Conservation (phyloP, 2,888 invertebrate genomes). For the Zele albiditarsus region DNA sequence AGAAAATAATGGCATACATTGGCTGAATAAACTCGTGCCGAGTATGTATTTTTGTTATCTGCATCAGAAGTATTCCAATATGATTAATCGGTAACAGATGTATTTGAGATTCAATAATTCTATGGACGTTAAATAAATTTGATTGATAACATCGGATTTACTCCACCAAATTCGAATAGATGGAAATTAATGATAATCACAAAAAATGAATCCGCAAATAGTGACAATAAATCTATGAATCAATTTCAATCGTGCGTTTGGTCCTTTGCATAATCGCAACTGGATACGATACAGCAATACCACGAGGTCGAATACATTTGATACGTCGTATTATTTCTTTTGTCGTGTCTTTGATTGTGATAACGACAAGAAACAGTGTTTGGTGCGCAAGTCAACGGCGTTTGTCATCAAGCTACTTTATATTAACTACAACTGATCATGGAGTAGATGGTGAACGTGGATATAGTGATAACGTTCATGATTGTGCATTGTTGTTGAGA, state of each 20-base stretch:
- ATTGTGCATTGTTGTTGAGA: neutral
- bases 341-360: constrained; percentile 28
- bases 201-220: neutral
- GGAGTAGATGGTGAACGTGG: neutral
- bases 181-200: neutral
- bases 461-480: neutral
- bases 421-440: constrained; percentile 12
- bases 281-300: neutral
- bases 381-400: neutral
- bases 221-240: neutral
- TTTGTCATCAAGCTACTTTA: neutral
- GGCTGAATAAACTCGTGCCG: neutral
- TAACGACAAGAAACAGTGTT: constrained; percentile 12
- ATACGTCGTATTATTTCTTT: constrained; percentile 17
- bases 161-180: neutral
- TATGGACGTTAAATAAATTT: neutral
- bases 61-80: neutral
- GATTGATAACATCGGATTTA: neutral
- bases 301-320: neutral
- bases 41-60: neutral
- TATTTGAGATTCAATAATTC: neutral
- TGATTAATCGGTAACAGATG: neutral
- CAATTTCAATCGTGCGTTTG: neutral
- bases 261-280: neutral
- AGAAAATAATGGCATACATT: neutral